Conservation (phyloP, 1,140 invertebrate species). For the Penaeus vannamei region DNA sequence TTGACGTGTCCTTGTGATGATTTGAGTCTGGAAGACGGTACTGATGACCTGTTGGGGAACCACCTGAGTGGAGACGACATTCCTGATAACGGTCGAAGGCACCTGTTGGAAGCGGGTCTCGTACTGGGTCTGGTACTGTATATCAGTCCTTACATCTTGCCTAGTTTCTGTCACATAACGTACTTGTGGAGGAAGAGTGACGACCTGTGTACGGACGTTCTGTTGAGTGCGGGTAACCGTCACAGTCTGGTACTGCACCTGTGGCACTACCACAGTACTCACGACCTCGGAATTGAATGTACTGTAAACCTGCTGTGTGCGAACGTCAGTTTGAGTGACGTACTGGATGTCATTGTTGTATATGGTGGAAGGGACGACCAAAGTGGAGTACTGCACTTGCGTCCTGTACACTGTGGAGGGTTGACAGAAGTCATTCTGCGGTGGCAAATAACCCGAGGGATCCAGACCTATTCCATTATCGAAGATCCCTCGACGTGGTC, state of each 20-base stretch:
- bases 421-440: not conserved
- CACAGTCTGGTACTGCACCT: not conserved
- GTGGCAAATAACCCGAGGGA: constrained; percentile 3
- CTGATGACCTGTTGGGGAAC: constrained; percentile 54
- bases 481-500: too few species aligned
- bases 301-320: not conserved
- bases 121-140: constrained; percentile 51
- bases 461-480: too few species aligned
- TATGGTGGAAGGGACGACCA: not conserved
- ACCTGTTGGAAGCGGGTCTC: constrained; percentile 44
- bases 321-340: constrained; percentile 9
- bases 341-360: not conserved
- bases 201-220: not conserved
- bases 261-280: not conserved
- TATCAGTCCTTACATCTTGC: constrained; percentile 20
- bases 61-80: constrained; percentile 54
- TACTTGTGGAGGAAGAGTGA: constrained; percentile 1
- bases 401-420: constrained; percentile 5
- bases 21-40: constrained; percentile 55
- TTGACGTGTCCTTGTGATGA: constrained; percentile 49
- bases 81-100: constrained; percentile 51
- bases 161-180: constrained; percentile 24
- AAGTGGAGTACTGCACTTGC: constrained; percentile 18
- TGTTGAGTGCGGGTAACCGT: not conserved
- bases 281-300: constrained; percentile 1